phyloP scores from a whole-genome alignment of 2,888 invertebrate species.

The Ariolimax columbianus region DNA sequence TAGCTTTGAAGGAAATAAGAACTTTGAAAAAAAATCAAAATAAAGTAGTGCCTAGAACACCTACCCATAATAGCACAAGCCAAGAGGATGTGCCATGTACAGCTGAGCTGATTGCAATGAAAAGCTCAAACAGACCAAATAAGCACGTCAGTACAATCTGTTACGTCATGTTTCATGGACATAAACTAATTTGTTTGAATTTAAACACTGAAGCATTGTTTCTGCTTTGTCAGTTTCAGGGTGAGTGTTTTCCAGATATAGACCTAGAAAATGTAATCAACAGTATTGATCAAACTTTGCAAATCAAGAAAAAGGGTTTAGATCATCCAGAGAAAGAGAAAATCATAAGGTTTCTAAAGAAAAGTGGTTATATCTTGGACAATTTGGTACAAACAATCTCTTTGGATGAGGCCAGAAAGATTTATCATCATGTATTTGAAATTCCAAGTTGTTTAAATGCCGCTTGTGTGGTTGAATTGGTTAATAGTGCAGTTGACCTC shows the following conservation, averaged over 20 bases:
- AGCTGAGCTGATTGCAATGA: neutral
- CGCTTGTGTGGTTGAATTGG: conserved; percentile 36
- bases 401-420: conserved; percentile 39
- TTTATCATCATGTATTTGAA: conserved; percentile 45
- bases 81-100: neutral
- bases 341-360: conserved; percentile 29
- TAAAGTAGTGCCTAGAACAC: neutral
- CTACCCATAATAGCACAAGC: neutral
- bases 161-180: conserved; percentile 46
- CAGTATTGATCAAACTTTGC: conserved; percentile 32
- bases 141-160: neutral
- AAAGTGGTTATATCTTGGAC: conserved; percentile 31
- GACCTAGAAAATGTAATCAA: conserved; percentile 38
- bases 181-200: conserved; percentile 45
- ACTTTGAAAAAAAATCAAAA: neutral
- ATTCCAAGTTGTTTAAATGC: conserved; percentile 29
- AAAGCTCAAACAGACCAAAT: neutral
- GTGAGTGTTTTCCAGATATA: conserved; percentile 42
- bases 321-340: conserved; percentile 34
- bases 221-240: conserved; percentile 48
- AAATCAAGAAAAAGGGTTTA: conserved; percentile 39
- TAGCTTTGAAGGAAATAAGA: neutral
- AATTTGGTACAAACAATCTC: conserved; percentile 31
- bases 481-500: conserved; percentile 17
- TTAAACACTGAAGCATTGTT: neutral